Conservation (phyloP, 2,797 vertebrate genomes). For the Spinus pinus region DNA sequence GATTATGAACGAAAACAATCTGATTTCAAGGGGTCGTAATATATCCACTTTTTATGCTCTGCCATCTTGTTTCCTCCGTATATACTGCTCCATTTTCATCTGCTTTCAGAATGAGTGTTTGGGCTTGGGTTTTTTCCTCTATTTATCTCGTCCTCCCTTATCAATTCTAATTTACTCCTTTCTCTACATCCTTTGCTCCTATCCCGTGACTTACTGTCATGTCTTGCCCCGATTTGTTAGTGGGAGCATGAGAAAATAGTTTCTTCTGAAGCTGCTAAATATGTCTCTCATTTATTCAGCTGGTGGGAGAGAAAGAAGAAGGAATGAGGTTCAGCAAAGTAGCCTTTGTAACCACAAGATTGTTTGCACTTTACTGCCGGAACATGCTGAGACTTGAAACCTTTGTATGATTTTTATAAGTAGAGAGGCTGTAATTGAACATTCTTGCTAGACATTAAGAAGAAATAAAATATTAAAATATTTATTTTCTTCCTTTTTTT, state of each 20-base stretch:
- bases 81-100: background rate
- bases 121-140: background rate
- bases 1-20: background rate
- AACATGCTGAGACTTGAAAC: conserved; percentile 52
- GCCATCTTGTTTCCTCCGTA: background rate
- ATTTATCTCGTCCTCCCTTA: background rate
- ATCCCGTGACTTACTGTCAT: conserved; percentile 37
- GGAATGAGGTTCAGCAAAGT: conserved; percentile 54
- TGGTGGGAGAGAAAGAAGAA: conserved; percentile 45
- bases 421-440: conserved; percentile 46
- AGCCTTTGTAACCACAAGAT: conserved; percentile 53
- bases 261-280: conserved; percentile 55
- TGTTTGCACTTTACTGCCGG: conserved; percentile 51
- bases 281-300: conserved; percentile 62
- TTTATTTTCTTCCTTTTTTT: conserved; percentile 41
- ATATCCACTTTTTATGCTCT: background rate
- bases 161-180: conserved; percentile 1
- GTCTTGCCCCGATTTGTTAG: conserved; percentile 37
- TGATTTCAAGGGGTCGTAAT: background rate
- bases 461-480: conserved; percentile 54
- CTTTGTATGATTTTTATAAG: conserved; percentile 57
- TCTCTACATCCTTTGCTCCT: conserved; percentile 6
- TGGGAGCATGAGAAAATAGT: conserved; percentile 61
- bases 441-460: conserved; percentile 48
- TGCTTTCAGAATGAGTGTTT: background rate